Evolutionary conservation across 2,888 invertebrate genomes (phyloP), one percentile per base, ranked within the genome.

Genomic region (Tolmerus cingulatus): DNA sequence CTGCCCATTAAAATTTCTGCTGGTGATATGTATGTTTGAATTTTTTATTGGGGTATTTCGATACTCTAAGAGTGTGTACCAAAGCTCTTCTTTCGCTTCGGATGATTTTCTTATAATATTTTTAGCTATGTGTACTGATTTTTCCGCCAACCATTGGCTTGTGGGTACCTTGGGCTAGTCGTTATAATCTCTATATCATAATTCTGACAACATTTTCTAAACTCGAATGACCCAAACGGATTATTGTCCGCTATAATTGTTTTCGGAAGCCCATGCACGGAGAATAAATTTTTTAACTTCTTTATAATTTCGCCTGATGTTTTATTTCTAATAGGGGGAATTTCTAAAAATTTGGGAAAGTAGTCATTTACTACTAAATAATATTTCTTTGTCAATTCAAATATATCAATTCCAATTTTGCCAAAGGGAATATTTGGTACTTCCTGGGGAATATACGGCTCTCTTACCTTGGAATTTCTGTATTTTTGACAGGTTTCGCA

Each of bases 151-250:
- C 89, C 89, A 76, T 90, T 90, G 7, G 89, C 88, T 81, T 88
- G 87, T 16, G 89, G 88, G 77, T 90, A 90, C 5, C 84, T 86
- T n/a, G 90, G 90, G 87, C 89, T 89, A 2, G 87, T 87, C 1
- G 88, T 88, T 23, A 85, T 81, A 30, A 89, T 66, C 34, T 87
- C 79, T 37, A 90, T 89, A 30, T 89, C 89, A 87, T 87, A 89
- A n/a, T 88, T 87, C 34, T 76, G 84, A 40, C 89, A 86, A 89
- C 90, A 90, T 34, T 87, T 46, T 84, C 86, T 82, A 55, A 90
- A 90, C 78, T 90, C 87, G 66, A 74, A 78, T 16, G 89, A 88
- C 27, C 86, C 81, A 82, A 90, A 91, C 27, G 89, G 89, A 30
- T 88, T 87, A 88, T 90, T 90, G n/a, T n/a, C n/a, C n/a, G n/a